Conservation (phyloP, 2,113 vertebrate species). For the Bos javanicus region DNA sequence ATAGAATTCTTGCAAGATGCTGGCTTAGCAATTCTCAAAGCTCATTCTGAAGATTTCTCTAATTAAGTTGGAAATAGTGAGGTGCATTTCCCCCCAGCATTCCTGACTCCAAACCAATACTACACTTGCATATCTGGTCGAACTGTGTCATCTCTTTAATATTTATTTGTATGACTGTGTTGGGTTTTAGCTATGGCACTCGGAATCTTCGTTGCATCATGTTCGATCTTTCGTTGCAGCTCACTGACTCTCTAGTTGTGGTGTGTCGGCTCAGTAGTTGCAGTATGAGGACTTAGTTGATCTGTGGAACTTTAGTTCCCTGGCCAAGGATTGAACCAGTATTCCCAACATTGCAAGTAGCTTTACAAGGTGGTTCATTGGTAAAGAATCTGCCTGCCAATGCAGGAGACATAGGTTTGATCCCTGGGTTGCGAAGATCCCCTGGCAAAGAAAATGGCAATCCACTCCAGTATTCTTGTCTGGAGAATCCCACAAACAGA, state of each 20-base stretch:
- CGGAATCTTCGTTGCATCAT: neutral
- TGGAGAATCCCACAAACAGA: neutral
- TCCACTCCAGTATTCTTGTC: neutral
- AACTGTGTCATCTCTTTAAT: neutral
- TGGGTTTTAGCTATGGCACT: neutral
- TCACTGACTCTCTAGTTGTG: neutral
- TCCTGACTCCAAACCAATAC: neutral
- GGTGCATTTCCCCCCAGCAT: neutral
- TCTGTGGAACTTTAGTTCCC: neutral
- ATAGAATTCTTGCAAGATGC: slow-evolving; percentile 29
- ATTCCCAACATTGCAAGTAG: neutral
- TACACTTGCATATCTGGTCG: neutral
- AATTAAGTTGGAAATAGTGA: neutral
- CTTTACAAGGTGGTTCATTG: neutral
- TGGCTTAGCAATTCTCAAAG: slow-evolving; percentile 2
- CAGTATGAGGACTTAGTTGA: neutral
- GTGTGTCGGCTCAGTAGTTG: neutral
- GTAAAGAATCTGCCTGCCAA: neutral
- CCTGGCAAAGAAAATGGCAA: neutral
- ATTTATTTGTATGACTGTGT: neutral
- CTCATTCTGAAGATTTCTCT: slow-evolving; percentile 28
- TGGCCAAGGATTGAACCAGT: neutral
- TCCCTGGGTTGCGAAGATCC: neutral
- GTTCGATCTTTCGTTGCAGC: fast-evolving
- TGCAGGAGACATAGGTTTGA: neutral